These are phyloP conservation scores for Theocolax elegans DNA, from an alignment of 1,140 invertebrate species.

Conservation along the genomic window DNA sequence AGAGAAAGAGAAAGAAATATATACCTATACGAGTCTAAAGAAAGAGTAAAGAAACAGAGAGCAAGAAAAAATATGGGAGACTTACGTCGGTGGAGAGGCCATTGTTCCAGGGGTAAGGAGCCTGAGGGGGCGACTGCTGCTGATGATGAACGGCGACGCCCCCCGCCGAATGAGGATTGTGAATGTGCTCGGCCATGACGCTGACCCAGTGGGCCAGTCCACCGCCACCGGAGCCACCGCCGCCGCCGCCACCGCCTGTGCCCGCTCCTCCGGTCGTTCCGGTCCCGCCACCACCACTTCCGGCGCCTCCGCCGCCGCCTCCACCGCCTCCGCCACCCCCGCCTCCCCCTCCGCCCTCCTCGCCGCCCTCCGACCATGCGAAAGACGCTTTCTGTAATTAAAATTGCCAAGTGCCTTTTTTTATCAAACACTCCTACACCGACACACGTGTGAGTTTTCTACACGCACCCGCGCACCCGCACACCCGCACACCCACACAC, in stretches of 20 bases:
- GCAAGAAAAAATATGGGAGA: background rate
- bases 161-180: slow-evolving; percentile 66
- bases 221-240: slow-evolving; percentile 56
- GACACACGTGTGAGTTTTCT: too few relatives aligned
- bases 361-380: slow-evolving; percentile 65
- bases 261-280: slow-evolving; percentile 58
- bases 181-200: slow-evolving; percentile 76
- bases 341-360: slow-evolving; percentile 56
- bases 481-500: too few relatives aligned
- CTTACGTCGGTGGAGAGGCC: slow-evolving; percentile 69
- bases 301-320: slow-evolving; percentile 57
- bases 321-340: slow-evolving; percentile 55
- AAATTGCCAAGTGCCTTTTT: slow-evolving; percentile 10
- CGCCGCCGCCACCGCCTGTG: slow-evolving; percentile 50
- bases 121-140: slow-evolving; percentile 65
- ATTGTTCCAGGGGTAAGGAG: slow-evolving; percentile 73
- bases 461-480: too few relatives aligned
- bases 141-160: slow-evolving; percentile 63
- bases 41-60: background rate
- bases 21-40: too few relatives aligned
- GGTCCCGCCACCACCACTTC: slow-evolving; percentile 57
- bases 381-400: slow-evolving; percentile 66
- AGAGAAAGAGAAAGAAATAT: too few relatives aligned
- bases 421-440: too few relatives aligned
- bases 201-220: slow-evolving; percentile 76